phyloP scores from a whole-genome alignment of 2,888 invertebrate species.

The Amphipyra berbera region DNA sequence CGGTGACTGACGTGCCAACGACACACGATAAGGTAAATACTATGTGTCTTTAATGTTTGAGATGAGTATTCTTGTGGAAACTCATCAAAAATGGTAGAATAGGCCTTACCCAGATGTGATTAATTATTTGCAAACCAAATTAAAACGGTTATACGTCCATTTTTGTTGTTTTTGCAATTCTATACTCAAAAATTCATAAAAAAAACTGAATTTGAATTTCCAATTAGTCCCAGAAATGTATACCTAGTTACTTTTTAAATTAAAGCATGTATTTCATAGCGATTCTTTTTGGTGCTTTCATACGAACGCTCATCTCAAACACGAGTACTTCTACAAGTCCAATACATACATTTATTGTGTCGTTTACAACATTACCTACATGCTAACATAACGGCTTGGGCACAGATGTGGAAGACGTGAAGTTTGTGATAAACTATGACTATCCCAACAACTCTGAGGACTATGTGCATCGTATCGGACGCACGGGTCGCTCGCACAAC shows the following conservation, averaged over 20 bases:
- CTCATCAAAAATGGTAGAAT: neutral
- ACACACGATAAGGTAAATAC: constrained; percentile 78
- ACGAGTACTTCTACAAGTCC: constrained; percentile 32
- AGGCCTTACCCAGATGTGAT: neutral
- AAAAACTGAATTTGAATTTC: too few species aligned
- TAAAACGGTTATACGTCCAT: constrained; percentile 8
- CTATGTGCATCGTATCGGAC: constrained; percentile 98
- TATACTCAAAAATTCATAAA: too few species aligned
- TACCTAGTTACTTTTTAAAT: too few species aligned
- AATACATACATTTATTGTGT: constrained; percentile 38
- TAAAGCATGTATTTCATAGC: too few species aligned
- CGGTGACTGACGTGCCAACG: constrained; percentile 49
- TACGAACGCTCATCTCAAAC: constrained; percentile 46
- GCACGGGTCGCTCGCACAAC: constrained; percentile 97
- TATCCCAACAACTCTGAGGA: constrained; percentile 99
- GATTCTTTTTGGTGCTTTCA: neutral
- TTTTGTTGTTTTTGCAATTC: too few species aligned
- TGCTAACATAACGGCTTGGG: constrained; percentile 44
- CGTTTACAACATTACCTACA: neutral
- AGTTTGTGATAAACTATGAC: constrained; percentile 99
- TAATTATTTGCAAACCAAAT: neutral
- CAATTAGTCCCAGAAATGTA: too few species aligned
- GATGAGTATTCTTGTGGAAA: constrained; percentile 59
- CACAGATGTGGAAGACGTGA: constrained; percentile 99
- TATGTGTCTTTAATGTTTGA: constrained; percentile 57